Evolutionary conservation across 2,797 vertebrate genomes (phyloP), one percentile per base, ranked within the genome.

Genomic region (Gallinago solitaria): DNA sequence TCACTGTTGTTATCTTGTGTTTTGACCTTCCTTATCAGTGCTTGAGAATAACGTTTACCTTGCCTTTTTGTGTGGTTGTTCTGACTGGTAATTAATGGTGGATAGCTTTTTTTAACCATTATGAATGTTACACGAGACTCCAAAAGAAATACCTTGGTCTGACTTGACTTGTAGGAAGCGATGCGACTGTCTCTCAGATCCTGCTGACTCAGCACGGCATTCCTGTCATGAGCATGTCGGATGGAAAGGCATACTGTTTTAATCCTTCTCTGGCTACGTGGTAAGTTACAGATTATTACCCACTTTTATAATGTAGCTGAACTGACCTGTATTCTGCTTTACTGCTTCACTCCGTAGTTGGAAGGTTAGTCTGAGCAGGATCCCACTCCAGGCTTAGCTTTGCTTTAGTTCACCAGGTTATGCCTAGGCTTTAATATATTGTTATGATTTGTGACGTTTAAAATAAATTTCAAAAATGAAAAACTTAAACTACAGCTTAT

Each of bases 201-300:
- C 97, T 99, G 97, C 97, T 99, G 97, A 99, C 99, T 11, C 99
- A 99, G 96, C 99, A 99, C 74, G 99, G 99, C 8, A 99, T 99
- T 59, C 99, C 99, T 3, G 98, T 99, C 65, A 98, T 99, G 87
- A 98, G 98, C 59, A 98, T 99, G 97, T 99, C 99, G 7, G 99
- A 99, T 59, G 99, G 99, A 82, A 99, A 99, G 97, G 99, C 99
- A 2, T 99, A 99, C 97, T 99, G 99, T 96, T 99, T 99, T 97
- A 99, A 98, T 97, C 97, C 98, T 9, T 98, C 99, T 16, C 98
- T 99, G 84, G 99, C 99, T 96, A 98, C 99, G 0, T 99, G 99
- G 99, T 99, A 97, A 98, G 98, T 69, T 70, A 8, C 12, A 8
- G 5, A 10, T 48, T 70, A 48, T 28, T 77, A 79, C 39, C n/a